Base-by-base conservation (phyloP, 1,140 invertebrate species). In the Sogatella furcifera region DNA sequence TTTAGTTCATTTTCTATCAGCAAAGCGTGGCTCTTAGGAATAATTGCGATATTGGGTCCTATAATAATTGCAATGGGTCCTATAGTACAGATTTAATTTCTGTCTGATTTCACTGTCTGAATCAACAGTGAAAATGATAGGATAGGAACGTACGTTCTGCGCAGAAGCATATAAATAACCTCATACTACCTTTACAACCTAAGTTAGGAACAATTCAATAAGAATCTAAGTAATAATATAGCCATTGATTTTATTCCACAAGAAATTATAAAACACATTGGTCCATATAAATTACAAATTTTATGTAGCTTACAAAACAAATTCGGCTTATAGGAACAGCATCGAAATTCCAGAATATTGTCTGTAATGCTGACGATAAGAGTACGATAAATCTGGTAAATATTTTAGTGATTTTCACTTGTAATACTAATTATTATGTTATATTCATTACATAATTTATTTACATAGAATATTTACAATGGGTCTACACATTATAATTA, bases 381-480 rank as follows among this genome's bases (percentile, higher is more conserved):
- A 38, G 34, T 49, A 49, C 21, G 21, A 49, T 49, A 49, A 49
- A 49, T 22, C 15, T 49, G 46, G 46, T 49, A 49, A 17, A 49
- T 49, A 19, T 19, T 49, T 49, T 3, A 49, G 15, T 49, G 46
- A 49, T 49, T 49, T 49, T 15, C 46, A 49, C 46, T 49, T 38
- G 21, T 5, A 49, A 49, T 49, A 49, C 46, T 49, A 49, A 13
- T 49, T 49, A 49, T 19, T 49, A 19, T 19, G 17, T 49, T 49
- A 19, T 19, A 49, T 49, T 49, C 15, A 19, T 49, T 49, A 49
- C 21, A 19, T 63, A 19, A 28, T 63, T 53, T 19, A 59, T 42
- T 59, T 59, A 49, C 38, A 59, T 52, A 52, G 14, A 59, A 59
- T 49, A 52, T 59, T 22, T 59, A 59, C 46, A 59, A 46, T 19